Evolutionary conservation across 2,797 vertebrate species (phyloP), one percentile per base, ranked within the genome.

Genomic region (Lagocephalus sceleratus): DNA sequence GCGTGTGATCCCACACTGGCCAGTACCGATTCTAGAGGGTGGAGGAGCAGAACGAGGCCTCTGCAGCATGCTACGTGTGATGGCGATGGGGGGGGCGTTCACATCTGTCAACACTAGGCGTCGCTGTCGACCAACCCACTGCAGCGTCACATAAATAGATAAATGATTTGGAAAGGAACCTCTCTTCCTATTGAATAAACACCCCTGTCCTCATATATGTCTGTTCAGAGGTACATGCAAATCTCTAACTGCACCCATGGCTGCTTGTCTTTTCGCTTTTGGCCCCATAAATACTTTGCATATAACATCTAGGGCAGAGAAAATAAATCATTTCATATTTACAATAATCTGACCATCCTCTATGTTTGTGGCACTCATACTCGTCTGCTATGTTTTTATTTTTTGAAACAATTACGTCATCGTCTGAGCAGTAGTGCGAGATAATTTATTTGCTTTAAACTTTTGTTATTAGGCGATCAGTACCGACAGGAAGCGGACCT

Each of bases 301-400:
- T 68, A 71, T 60, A 29, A 44, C 68, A 60, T 66, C 60, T 47
- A 60, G 65, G 74, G 55, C 66, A 74, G 59, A 71, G 80, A 82
- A 87, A 85, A 83, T 79, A 82, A 60, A 66, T 42, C 58, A 72
- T 46, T 59, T 66, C 55, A 46, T 83, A 81, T 87, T 79, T 83
- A 87, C 81, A 86, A 52, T 69, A 71, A 67, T 78, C 68, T 75
- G 56, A 78, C 63, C 58, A 50, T 20, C 48, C 39, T 74, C 20
- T 66, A 51, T 70, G 49, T 63, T 60, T 54, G 50, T 80, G 77
- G 69, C 58, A 66, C 47, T 53, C 38, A 58, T 65, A 65, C 62
- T 65, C 20, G 63, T 60, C 43, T 63, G 39, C 72, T 74, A 56
- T 73, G 48, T 64, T 69, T 10, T 76, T 73, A 48, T 64, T 69